Evolutionary conservation across 2,113 vertebrate species (phyloP), one percentile per base, ranked within the genome.

Genomic region (Thymallus thymallus): DNA sequence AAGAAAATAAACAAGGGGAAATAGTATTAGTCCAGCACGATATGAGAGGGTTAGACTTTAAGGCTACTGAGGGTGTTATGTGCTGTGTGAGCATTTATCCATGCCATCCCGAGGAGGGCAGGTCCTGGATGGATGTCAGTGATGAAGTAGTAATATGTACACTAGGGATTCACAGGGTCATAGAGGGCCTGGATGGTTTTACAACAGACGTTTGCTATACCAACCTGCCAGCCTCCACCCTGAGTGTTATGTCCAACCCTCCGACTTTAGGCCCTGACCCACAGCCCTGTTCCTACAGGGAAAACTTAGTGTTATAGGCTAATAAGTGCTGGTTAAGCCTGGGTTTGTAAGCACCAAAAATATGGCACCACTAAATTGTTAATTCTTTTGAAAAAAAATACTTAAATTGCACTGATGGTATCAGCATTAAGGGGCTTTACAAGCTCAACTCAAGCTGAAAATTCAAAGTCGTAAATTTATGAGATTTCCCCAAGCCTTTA

Each of bases 1-100:
- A 92, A 91, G 85, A 92, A 87, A 94, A 94, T 85, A 93, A 92
- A 92, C 88, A 90, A 86, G 84, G 77, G 90, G 90, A 93, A 92
- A 87, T 87, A 72, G 85, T 88, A 89, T 89, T 75, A 82, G 81
- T 83, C 32, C 81, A 77, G 82, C 86, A 78, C 70, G 35, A 79
- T 81, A 82, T 88, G 78, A 78, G 67, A 55, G 72, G 65, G 79
- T 76, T 48, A 35, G 72, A 76, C 77, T 77, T 46, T 80, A 87
- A 82, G 83, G 16, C 12, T 51, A 51, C 1, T 16, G 9, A 62
- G 71, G 64, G 80, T 70, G 80, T 82, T 77, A 81, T 80, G 73
- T 70, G 69, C 76, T 67, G 35, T 69, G 68, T 66, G 69, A 70
- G 67, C 71, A 12, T 64, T 65, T 68, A 72, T 76, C 72, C 13